Evolutionary conservation across 2,888 invertebrate genomes (phyloP), one percentile per base, ranked within the genome.

Genomic region (Phyllotreta striolata): DNA sequence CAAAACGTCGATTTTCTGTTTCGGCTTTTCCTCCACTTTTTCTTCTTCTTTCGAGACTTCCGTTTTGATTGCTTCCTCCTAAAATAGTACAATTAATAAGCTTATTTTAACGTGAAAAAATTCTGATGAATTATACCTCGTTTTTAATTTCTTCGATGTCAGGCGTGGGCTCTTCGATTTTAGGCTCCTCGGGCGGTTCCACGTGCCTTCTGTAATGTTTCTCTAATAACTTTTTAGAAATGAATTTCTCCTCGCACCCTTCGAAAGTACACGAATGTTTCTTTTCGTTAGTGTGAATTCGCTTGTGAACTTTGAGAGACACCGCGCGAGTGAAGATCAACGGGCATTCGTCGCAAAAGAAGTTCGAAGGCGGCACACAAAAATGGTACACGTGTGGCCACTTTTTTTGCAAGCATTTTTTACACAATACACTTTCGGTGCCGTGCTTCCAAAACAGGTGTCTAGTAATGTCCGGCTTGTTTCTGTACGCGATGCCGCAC

Each of bases 321-420:
- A 92, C 91, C 6, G 94, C 92, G 74, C 84, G 88, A 3, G 90
- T 85, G 76, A 94, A 93, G 66, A 86, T 88, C 43, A 89, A 83
- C 76, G 86, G 88, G 78, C 95, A 95, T 76, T 92, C 90, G 71
- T 94, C 94, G 82, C 95, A 95, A 1, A 85, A 82, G 79, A 94
- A 94, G 60, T 87, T 84, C 7, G 86, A 82, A 2, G 94, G 93
- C 43, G 94, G 94, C 69, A 91, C 87, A 78, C 95, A 95, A 76
- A 95, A 95, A 78, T 95, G 95, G 82, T 94, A 95, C 5, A 94
- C 91, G 80, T 95, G 93, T 0, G 93, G 93, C 95, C 95, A 95
- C 74, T 93, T 93, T 77, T 94, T 95, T 76, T 94, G 93, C 56
- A 93, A 81, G 79, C 95, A 95, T 75, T 87, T 89, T 79, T 93